Conservation (phyloP, 2,888 invertebrate genomes). For the Epistrophella euchroma region DNA sequence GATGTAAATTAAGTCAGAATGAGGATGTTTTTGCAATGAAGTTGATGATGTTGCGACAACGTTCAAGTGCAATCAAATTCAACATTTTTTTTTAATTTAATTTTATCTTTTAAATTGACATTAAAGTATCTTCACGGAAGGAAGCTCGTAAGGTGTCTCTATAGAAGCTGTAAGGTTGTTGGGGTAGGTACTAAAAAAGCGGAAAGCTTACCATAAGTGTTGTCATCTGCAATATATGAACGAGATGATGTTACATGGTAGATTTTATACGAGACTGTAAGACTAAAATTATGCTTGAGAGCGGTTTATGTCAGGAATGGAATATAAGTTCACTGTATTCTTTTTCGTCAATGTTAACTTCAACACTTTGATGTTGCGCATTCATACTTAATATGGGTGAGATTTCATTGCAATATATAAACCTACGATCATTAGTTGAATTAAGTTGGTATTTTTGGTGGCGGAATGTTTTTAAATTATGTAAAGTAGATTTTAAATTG, state of each 20-base stretch:
- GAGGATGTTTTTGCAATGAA: constrained; percentile 74
- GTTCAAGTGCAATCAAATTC: constrained; percentile 76
- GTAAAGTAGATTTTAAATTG: background rate
- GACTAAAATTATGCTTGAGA: constrained; percentile 10
- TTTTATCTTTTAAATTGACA: constrained; percentile 63
- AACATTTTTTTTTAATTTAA: constrained; percentile 47
- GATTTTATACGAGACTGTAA: background rate
- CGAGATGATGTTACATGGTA: constrained; percentile 27
- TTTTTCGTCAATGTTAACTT: background rate
- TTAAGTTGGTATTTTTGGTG: constrained; percentile 1
- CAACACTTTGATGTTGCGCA: constrained; percentile 49
- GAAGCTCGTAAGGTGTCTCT: constrained; percentile 9
- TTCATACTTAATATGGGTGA: constrained; percentile 41
- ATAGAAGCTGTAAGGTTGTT: background rate
- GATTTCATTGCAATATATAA: constrained; percentile 11
- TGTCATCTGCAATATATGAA: constrained; percentile 63
- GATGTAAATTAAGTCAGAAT: constrained; percentile 75
- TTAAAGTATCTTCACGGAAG: constrained; percentile 66
- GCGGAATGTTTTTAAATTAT: background rate
- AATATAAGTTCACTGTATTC: background rate
- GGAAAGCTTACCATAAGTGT: constrained; percentile 64
- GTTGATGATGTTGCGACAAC: constrained; percentile 75
- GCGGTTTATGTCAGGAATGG: constrained; percentile 18
- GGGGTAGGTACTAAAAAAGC: constrained; percentile 22
- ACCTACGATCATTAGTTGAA: constrained; percentile 26